A percentile compares a stretch with the other conserved stretches of the same genome.
These are phyloP conservation scores for Sturmia bella DNA, from an alignment of 2,888 invertebrate genomes.

Conservation along the genomic window DNA sequence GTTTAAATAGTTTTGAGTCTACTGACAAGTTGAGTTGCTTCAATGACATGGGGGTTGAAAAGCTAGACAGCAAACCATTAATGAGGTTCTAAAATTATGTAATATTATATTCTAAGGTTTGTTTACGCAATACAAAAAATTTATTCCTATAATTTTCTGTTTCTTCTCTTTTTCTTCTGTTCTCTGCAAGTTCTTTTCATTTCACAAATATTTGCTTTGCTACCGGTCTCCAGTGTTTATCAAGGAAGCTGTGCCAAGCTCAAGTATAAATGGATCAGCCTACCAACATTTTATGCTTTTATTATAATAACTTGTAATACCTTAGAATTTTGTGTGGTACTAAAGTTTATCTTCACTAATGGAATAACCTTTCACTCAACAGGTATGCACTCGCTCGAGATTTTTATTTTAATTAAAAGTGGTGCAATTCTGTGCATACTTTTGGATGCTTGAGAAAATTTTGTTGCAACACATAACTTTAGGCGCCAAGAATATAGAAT, in stretches of 20 bases:
- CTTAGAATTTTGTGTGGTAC: slow-evolving; percentile 75
- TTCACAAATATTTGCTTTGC: slow-evolving; percentile 77
- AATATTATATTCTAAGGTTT: too few species aligned
- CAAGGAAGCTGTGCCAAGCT: slow-evolving; percentile 72
- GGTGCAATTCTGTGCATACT: too few species aligned
- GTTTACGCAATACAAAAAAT: too few species aligned
- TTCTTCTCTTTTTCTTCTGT: not conserved
- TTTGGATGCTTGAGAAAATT: too few species aligned
- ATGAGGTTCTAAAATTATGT: too few species aligned
- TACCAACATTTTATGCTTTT: slow-evolving; percentile 74
- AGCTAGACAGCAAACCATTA: too few species aligned
- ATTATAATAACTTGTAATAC: slow-evolving; percentile 73
- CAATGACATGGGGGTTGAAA: too few species aligned
- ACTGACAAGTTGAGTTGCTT: too few species aligned
- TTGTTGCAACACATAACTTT: too few species aligned
- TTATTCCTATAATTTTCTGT: not conserved
- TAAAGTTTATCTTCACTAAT: slow-evolving; percentile 72
- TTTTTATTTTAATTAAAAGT: too few species aligned
- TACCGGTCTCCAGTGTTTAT: slow-evolving; percentile 77
- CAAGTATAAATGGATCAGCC: slow-evolving; percentile 76
- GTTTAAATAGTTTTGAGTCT: too few species aligned
- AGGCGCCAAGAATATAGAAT: too few species aligned
- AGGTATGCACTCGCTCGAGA: slow-evolving; percentile 69
- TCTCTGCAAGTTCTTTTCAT: slow-evolving; percentile 75
- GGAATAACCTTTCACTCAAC: slow-evolving; percentile 77